Base-by-base conservation (phyloP, 1,140 invertebrate genomes). In the Macrobrachium nipponense region DNA sequence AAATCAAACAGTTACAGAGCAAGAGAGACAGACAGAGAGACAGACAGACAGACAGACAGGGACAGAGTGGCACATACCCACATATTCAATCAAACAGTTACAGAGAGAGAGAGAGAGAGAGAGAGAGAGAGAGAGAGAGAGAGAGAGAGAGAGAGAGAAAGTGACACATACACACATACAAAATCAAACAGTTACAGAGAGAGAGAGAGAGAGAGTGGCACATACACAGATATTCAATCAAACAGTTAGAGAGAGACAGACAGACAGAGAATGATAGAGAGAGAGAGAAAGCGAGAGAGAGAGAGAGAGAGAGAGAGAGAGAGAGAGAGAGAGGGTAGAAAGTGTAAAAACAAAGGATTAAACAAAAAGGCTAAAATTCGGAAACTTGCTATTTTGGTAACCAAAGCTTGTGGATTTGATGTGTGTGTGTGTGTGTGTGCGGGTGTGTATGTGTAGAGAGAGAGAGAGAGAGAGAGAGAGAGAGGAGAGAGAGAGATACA, bases 311-410 rank as follows among this genome's bases (percentile, higher is more conserved):
- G n/a, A 72, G 27, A 23, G 27, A 36, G 27, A 64, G 62, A 64
- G 62, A 64, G 62, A 64, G 62, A 64, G 62, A 64, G 20, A 64
- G 62, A 64, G 62, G n/a, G n/a, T n/a, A 64, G 62, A 64, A 20
- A 36, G 27, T 36, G 27, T 36, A 36, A 36, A 36, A 36, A 36
- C 27, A 20, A 36, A 36, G 27, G 27, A 36, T 20, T 44, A 18
- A 73, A 73, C 15, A 5, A 62, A n/a, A 62, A 62, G 61, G 61
- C 15, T 17, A n/a, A n/a, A n/a, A 62, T 59, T 36, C 20, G 51
- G 51, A 43, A 75, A 75, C 70, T 82, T 27, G 70, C 43, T 17
- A 82, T 82, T 75, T 75, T 73, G 27, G 27, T 36, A 36, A 36
- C 27, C 27, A 36, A 36, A 36, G 27, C 27, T 4, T 0, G 68